These are phyloP conservation scores for Punctoribates punctum DNA, from an alignment of 2,888 invertebrate genomes.

Conservation along the genomic window DNA sequence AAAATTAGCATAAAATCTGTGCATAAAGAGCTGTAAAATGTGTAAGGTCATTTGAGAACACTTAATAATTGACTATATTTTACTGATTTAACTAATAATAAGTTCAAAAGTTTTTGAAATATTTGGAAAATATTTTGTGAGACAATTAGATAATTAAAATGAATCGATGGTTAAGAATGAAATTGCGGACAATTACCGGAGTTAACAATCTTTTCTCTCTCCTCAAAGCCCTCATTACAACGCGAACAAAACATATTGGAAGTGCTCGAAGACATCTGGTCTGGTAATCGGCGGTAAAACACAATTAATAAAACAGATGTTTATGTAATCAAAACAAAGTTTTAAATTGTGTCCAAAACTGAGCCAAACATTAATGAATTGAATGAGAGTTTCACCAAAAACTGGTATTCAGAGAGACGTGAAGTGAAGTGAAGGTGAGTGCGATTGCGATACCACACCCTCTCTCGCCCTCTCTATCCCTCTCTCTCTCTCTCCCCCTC, in stretches of 20 bases:
- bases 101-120: too few species aligned
- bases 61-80: too few species aligned
- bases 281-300: neutral
- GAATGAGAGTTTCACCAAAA: neutral
- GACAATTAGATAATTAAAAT: neutral
- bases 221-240: slow-evolving; percentile 91
- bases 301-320: slow-evolving; percentile 6
- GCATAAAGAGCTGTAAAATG: too few species aligned
- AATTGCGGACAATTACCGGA: slow-evolving; percentile 61
- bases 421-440: slow-evolving; percentile 1
- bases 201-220: slow-evolving; percentile 97
- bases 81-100: too few species aligned
- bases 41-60: too few species aligned
- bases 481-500: neutral
- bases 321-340: neutral
- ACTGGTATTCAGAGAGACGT: neutral
- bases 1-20: too few species aligned
- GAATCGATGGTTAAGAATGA: neutral
- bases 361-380: neutral
- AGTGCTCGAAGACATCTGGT: slow-evolving; percentile 30
- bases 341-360: neutral
- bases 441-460: neutral
- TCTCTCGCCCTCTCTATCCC: neutral
- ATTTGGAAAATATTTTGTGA: too few species aligned
- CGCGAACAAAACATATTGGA: slow-evolving; percentile 66